Percentiles rank a stretch among this genome's conserved stretches.
Conservation (phyloP, 2,113 vertebrate genomes). For the Recurvirostra avosetta region DNA sequence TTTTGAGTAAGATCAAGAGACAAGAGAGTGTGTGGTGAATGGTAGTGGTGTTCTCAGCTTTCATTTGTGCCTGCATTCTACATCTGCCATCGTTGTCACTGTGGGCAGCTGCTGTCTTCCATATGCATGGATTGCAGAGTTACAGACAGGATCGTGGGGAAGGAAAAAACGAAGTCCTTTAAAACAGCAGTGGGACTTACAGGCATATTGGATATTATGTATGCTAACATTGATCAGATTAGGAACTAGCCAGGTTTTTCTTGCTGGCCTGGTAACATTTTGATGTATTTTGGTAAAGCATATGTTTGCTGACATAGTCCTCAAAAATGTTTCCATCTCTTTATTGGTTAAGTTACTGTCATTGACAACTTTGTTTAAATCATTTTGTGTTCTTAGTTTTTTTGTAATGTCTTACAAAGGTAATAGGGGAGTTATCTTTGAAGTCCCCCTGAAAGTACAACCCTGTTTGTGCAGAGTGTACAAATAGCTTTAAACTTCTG, state of each 20-base stretch:
- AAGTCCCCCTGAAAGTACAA: neutral
- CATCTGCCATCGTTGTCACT: rapidly evolving
- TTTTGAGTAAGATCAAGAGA: neutral
- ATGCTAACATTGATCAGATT: neutral
- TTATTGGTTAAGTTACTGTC: neutral
- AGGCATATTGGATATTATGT: neutral
- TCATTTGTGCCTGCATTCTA: neutral
- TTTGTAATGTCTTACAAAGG: neutral
- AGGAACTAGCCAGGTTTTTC: neutral
- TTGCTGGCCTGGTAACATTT: neutral
- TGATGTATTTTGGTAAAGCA: neutral
- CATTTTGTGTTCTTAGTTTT: neutral
- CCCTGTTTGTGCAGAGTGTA: neutral
- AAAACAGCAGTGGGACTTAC: neutral
- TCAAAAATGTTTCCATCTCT: neutral
- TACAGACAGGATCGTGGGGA: neutral
- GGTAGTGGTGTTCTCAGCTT: neutral
- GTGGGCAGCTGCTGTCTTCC: neutral
- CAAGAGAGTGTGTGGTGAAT: neutral
- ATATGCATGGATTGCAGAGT: neutral
- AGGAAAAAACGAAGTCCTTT: neutral
- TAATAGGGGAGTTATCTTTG: neutral
- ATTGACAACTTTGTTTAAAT: neutral
- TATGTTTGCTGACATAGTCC: neutral
- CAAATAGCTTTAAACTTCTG: neutral